Evolutionary conservation across 1,140 invertebrate genomes (phyloP), one percentile per base, ranked within the genome.

Genomic region (Trissolcus basalis): DNA sequence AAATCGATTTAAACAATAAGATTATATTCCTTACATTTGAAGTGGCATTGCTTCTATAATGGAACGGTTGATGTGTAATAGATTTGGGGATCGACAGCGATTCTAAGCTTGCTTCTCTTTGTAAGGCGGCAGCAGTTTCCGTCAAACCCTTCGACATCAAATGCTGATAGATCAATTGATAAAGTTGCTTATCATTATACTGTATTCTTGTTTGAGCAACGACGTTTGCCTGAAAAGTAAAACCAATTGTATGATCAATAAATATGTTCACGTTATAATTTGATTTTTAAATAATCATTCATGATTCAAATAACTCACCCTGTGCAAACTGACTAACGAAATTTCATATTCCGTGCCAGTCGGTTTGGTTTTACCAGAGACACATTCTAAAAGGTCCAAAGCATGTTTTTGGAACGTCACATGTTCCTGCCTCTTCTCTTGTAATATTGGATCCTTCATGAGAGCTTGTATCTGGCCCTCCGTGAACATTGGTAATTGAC

Each of bases 401-500:
- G 97, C 96, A 86, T 97, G 96, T 85, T 97, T 97, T 87, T 98
- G 97, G 88, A 99, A 99, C 83, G 93, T 93, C 0, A 97, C 95
- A 87, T 99, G 98, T 80, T 99, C 97, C 68, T 95, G 93, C 0
- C 96, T 90, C 87, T 97, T 98, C 87, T 99, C 98, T 89, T 98
- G 96, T 0, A 99, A 89, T 68, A 96, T 96, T 16, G 98, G 98
- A 89, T 98, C 97, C 71, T 96, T 94, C 95, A 98, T 98, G 15
- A 99, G 87, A 45, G 91, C 93, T 87, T 98, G 96, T 65, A 99
- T 91, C 82, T 97, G 96, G 8, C 96, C 96, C 83, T 93, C 95
- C 27, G 95, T 96, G 87, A 99, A 97, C 48, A 99, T 90, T 4
- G 97, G 96, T 44, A 99, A 90, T 89, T 99, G 98, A 79, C 96